Conservation (phyloP, 2,113 vertebrate species). For the human region GRCh38 chr3:61785501-61786000, state of each 20-base stretch:
- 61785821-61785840: background rate
- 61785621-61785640: background rate
- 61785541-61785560: conserved; percentile 52
- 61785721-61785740: background rate
- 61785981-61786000: background rate
- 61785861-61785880: background rate
- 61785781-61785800: background rate
- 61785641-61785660: background rate
- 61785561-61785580: conserved; percentile 26
- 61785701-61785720: background rate
- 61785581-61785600: background rate
- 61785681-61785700: background rate
- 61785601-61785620: background rate
- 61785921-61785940: background rate
- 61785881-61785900: background rate
- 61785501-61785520: conserved; percentile 38
- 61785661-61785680: background rate
- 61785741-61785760: background rate
- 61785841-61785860: background rate
- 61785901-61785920: background rate
- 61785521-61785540: conserved; percentile 53
- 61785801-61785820: background rate
- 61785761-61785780: background rate
- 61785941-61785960: background rate
- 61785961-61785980: background rate